These are phyloP conservation scores for Nephrocerus scutellatus DNA, from an alignment of 2,888 invertebrate species.

Conservation along the genomic window DNA sequence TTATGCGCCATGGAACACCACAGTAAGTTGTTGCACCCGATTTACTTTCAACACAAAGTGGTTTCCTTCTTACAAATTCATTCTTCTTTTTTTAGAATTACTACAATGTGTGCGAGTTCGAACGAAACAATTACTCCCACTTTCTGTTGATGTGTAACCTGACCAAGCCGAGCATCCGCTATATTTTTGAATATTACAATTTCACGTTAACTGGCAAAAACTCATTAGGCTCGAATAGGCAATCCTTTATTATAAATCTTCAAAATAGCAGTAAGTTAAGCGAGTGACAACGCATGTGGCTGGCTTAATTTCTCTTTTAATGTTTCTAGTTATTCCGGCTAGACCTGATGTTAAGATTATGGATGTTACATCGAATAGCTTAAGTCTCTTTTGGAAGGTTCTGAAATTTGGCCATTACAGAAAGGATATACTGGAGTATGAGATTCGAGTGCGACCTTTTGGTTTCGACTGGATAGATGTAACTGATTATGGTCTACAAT, in stretches of 20 bases:
- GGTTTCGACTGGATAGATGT: conserved; percentile 21
- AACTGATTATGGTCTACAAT: background rate
- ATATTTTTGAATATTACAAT: conserved; percentile 46
- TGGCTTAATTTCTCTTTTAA: too few species aligned
- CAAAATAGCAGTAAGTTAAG: conserved; percentile 38
- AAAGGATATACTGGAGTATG: conserved; percentile 33
- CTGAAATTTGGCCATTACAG: conserved; percentile 30
- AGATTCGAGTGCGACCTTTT: conserved; percentile 32
- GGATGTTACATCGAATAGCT: conserved; percentile 31
- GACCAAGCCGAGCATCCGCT: conserved; percentile 1
- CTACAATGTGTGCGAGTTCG: conserved; percentile 13
- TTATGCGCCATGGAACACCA: conserved; percentile 34
- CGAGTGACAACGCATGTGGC: too few species aligned
- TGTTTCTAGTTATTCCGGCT: conserved; percentile 31
- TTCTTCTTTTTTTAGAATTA: conserved; percentile 6
- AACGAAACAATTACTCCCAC: conserved; percentile 9
- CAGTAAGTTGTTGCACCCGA: conserved; percentile 19
- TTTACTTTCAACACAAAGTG: background rate
- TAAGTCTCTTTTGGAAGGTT: conserved; percentile 36
- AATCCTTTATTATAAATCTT: conserved; percentile 55
- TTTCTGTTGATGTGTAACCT: conserved; percentile 15
- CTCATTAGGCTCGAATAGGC: conserved; percentile 52
- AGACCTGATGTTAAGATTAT: conserved; percentile 32
- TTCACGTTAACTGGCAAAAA: conserved; percentile 59
- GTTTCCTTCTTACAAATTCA: background rate